Base-by-base conservation (phyloP, 2,797 vertebrate genomes). In the Toxotes lorentzi region DNA sequence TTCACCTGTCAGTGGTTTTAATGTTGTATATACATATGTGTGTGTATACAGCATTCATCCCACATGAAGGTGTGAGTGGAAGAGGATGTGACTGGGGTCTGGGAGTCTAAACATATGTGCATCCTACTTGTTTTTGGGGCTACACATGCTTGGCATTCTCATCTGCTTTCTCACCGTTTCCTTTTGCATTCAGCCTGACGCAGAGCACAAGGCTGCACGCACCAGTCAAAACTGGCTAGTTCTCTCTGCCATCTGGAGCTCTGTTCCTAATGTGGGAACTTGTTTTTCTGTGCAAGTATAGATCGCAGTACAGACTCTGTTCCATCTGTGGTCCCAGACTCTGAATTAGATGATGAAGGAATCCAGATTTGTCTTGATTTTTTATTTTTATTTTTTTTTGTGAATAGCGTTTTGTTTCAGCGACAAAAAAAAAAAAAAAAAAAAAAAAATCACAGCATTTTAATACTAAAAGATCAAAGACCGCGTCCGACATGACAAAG, bases 221-320 rank as follows among this genome's bases (percentile, higher is more conserved):
- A 78, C 70, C 58, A 60, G 62, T 50, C 59, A 76, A 56, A 50
- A 69, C 67, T 35, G 70, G 47, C 41, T 61, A 2, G 21, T 23
- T 70, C n/a, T n/a, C 51, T 64, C 67, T 72, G 63, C 83, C 88
- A 78, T 88, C 88, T 92, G 88, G 4, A 70, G 62, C 58, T 64
- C 30, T 40, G 41, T 30, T 81, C 73, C 66, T 60, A 40, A 35
- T 74, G 57, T 64, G 61, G 35, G 78, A 62, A 72, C 13, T 69
- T 84, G 76, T 73, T 67, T 81, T 76, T 80, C 64, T 67, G 19
- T 78, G 43, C 6, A 59, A 75, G 58, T 60, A 64, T 30, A 56
- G 61, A 45, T 75, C 54, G 59, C 40, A 40, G 67, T 23, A 35
- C 80, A 80, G 66, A 30, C 47, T 54, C n/a, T 5, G 24, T 3